Conservation (phyloP, 2,888 invertebrate species). For the Scaptomyza reducta region DNA sequence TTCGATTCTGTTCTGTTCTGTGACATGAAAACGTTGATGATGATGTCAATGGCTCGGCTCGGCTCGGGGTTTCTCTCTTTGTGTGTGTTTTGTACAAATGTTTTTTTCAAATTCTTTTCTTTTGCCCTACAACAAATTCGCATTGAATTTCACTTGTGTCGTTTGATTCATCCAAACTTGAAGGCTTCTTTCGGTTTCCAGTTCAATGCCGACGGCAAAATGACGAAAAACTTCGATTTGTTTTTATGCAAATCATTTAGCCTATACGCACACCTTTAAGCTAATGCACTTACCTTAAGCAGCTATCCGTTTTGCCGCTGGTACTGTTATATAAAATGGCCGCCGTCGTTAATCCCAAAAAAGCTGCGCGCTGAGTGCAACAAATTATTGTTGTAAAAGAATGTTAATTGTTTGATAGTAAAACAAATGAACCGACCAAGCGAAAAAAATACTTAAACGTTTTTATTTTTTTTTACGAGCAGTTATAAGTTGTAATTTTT, state of each 20-base stretch:
- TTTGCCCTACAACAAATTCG: slow-evolving; percentile 51
- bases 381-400: slow-evolving; percentile 35
- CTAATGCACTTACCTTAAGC: slow-evolving; percentile 65
- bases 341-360: slow-evolving; percentile 62
- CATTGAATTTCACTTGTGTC: slow-evolving; percentile 70
- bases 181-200: slow-evolving; percentile 7
- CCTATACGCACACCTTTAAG: neutral
- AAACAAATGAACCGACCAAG: slow-evolving; percentile 26
- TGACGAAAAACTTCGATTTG: slow-evolving; percentile 10
- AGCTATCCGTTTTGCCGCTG: slow-evolving; percentile 82
- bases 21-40: slow-evolving; percentile 44
- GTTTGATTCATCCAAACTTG: slow-evolving; percentile 25
- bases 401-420: slow-evolving; percentile 59
- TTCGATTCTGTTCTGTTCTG: slow-evolving; percentile 9
- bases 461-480: slow-evolving; percentile 32
- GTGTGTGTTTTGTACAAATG: slow-evolving; percentile 55
- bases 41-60: slow-evolving; percentile 65
- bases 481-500: slow-evolving; percentile 20
- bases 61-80: slow-evolving; percentile 39
- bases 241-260: slow-evolving; percentile 33
- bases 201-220: slow-evolving; percentile 58
- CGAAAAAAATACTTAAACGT: slow-evolving; percentile 28
- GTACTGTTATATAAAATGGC: slow-evolving; percentile 63
- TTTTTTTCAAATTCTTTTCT: slow-evolving; percentile 63
- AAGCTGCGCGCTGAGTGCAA: slow-evolving; percentile 14